Base-by-base conservation (phyloP, 23 tunicate genomes). In the Ascidia mentula region DNA sequence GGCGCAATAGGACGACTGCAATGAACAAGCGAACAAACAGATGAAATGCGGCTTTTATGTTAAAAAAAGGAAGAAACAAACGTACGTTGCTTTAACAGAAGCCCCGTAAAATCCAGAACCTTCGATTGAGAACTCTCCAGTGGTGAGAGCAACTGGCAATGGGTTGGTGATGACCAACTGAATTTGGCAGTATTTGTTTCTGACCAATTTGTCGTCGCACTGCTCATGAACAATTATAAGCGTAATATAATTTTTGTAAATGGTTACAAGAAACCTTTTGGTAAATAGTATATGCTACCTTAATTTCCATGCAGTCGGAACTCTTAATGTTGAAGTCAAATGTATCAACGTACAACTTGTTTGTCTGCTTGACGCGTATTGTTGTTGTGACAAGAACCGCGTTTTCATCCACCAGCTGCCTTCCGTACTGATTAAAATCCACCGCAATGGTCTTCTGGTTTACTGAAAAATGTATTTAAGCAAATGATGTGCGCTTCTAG, bases 381-480 rank as follows among this genome's bases (percentile, higher is more conserved):
- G 85, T 74, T 37, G 84, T 83, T 32, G 36, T 36, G 36, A 38
- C 76, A 20, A 82, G 72, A 31, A 89, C 73, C 70, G 79, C 84
- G 34, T 60, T 71, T 34, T 89, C 75, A 46, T 89, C 94, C 69
- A 78, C 87, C 34, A 89, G 80, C 30, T 78, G 84, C 53, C 82
- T 73, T 70, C 72, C 77, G 69, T 89, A 89, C 12, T 89, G 84
- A 40, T 12, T 74, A 26, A 69, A 76, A 1, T 60, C 75, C 24
- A 87, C 33, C 20, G 70, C 37, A 0, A 80, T 79, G 22, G 36
- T 60, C 24, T 79, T 42, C 31, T 38, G 80, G 31, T 73, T 40
- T 5, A 18, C 90, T 86, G 80, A 18, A 70, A 34, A 46, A 9
- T n/a, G n/a, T n/a, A n/a, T n/a, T n/a, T n/a, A n/a, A n/a, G n/a